These are phyloP conservation scores for Prinia subflava DNA, from an alignment of 2,113 vertebrate genomes.

Conservation along the genomic window DNA sequence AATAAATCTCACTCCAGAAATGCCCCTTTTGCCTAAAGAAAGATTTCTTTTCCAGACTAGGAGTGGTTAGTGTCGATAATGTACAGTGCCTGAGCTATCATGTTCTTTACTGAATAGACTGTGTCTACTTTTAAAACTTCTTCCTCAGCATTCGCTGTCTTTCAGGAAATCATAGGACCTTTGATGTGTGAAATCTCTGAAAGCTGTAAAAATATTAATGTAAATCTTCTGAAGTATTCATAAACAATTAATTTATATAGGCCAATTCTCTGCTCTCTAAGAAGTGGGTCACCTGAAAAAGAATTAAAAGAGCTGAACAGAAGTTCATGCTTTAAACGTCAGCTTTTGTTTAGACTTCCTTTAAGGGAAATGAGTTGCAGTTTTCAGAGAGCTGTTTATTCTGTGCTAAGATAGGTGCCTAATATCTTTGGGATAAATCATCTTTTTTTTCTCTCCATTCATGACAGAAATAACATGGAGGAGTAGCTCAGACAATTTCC, in stretches of 20 bases:
- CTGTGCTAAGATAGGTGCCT: not conserved
- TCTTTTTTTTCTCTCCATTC: not conserved
- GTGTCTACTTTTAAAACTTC: not conserved
- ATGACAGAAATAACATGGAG: not conserved
- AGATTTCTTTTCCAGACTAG: not conserved
- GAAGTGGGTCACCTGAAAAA: not conserved
- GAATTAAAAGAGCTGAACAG: not conserved
- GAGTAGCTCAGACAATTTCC: not conserved
- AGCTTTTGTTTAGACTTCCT: not conserved
- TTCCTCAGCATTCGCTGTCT: not conserved
- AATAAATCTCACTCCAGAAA: not conserved
- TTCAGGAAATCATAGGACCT: not conserved
- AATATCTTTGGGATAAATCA: not conserved
- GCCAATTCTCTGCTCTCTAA: not conserved
- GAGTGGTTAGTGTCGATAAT: not conserved
- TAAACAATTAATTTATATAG: conserved; percentile 7
- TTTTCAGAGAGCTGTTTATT: not conserved
- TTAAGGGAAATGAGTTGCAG: not conserved
- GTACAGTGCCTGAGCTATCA: not conserved
- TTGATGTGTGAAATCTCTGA: not conserved
- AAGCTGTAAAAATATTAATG: not conserved
- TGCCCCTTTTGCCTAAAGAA: not conserved
- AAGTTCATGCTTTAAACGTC: not conserved
- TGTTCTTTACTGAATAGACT: not conserved
- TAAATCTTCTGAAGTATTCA: not conserved